Base-by-base conservation (phyloP, 2,888 invertebrate genomes). In the Pseudococcus viburni region DNA sequence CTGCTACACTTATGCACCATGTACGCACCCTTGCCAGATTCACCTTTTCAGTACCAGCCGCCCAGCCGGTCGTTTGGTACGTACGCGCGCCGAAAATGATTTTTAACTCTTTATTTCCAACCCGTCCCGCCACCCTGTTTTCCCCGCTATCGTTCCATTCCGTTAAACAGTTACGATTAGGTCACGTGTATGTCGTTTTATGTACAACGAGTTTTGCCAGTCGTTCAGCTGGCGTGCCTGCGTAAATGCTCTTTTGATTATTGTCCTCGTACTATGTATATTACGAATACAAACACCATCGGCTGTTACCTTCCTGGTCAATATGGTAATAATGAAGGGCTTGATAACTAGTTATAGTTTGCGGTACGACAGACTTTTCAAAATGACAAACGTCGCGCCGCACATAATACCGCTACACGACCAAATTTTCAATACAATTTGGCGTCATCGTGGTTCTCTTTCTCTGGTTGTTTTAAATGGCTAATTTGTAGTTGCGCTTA, bases 341-440 rank as follows among this genome's bases (percentile, higher is more conserved):
- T 73, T 73, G 73, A 73, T 73, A 73, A 73, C 73, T 73, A 73
- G 73, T 73, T 73, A 73, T 73, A 73, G 73, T 73, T 73, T 73
- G 73, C 73, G 73, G 73, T 73, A 73, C 73, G 6, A 9, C 17
- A 17, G 39, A 33, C 33, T 73, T 73, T 73, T 17, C 15, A 73
- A 73, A 73, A 73, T 73, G 33, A 73, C 73, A 73, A 73, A 73
- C 73, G 73, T 17, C 15, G 33, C 33, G 17, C 19, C 33, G 33
- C 33, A 17, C 33, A 22, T 64, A 73, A 73, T 73, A 73, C 73
- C 73, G 73, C 73, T 73, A 73, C 17, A 19, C 73, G 73, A 73
- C 73, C 73, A 33, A 73, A 73, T 73, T 73, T 73, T 73, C 73
- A 73, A 17, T 33, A 73, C 33, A 73, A 73, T 73, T 73, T 73